Base-by-base conservation (phyloP, 2,888 invertebrate species). In the Leptinotarsa tumamoca region DNA sequence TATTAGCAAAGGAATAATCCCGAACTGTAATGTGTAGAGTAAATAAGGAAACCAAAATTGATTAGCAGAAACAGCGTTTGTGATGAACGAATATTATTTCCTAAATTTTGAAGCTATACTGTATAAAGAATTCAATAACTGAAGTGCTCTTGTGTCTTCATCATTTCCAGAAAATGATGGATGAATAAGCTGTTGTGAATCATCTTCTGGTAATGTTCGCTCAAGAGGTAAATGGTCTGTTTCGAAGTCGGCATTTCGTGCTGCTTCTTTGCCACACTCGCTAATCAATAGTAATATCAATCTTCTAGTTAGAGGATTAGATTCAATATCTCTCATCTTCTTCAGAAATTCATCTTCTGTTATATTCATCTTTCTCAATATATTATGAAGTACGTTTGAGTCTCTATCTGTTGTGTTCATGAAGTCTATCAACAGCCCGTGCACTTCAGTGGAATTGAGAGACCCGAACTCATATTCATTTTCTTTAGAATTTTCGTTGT, bases 51-150 rank as follows among this genome's bases (percentile, higher is more conserved):
- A 43, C 43, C 43, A 43, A 43, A 43, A 43, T 10, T 43, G 10
- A 43, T 43, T 13, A 43, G 43, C 43, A 43, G 2, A 43, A 43
- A 43, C 43, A 43, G 43, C 3, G 13, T 43, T 43, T 43, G 43
- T 43, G 43, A 43, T 10, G 3, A 13, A 58, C 7, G 5, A 14
- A 58, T 15, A 67, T 58, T 71, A 90, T 89, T 90, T 91, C 83
- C 95, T 95, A 92, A 95, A 95, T 89, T 93, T 93, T 23, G 95
- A 94, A 74, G 96, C 95, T 86, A 96, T 93, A 79, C 94, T 93
- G 88, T 96, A 96, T 74, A 96, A 90, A 79, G 96, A 95, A 89
- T 95, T 93, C 85, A 96, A 91, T 82, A 96, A 89, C 88, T 96
- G 95, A 83, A 96, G 89, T 17, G 96, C 96, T 87, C 96, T 91